phyloP scores from a whole-genome alignment of 92 coral and sea anemone species.

The Montipora capitata region DNA sequence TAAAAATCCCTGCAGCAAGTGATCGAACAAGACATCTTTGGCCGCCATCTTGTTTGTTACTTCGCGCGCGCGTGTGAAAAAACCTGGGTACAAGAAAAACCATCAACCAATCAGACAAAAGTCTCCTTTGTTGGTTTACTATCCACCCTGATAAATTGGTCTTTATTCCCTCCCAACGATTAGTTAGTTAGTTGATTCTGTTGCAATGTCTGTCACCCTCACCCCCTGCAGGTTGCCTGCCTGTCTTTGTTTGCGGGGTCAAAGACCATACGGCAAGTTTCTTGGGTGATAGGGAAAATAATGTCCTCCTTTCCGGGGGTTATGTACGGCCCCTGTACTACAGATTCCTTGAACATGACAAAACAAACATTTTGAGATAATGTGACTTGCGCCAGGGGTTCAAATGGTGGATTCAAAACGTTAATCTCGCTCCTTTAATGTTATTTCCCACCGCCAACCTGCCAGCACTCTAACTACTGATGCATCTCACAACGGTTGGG shows the following conservation, averaged over 20 bases:
- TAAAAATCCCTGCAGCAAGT: too few relatives aligned
- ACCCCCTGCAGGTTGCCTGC: neutral
- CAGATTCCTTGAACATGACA: neutral
- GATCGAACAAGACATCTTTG: too few relatives aligned
- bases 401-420: slow-evolving; percentile 46
- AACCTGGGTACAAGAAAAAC: too few relatives aligned
- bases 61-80: too few relatives aligned
- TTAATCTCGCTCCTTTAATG: slow-evolving; percentile 1
- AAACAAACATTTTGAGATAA: neutral
- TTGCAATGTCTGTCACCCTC: neutral
- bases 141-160: too few relatives aligned
- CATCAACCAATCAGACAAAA: too few relatives aligned
- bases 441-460: slow-evolving; percentile 22
- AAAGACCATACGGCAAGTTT: neutral
- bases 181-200: too few relatives aligned
- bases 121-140: slow-evolving; percentile 20
- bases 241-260: neutral
- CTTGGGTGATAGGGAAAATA: neutral
- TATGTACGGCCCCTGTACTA: neutral
- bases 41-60: too few relatives aligned
- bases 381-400: slow-evolving; percentile 7
- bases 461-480: slow-evolving; percentile 30
- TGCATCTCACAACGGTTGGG: slow-evolving; percentile 40
- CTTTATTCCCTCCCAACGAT: too few relatives aligned
- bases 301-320: neutral